A percentile compares a stretch with the other conserved stretches of the same genome.
Conservation (phyloP, 2,888 invertebrate species). For the Macropis europaea region DNA sequence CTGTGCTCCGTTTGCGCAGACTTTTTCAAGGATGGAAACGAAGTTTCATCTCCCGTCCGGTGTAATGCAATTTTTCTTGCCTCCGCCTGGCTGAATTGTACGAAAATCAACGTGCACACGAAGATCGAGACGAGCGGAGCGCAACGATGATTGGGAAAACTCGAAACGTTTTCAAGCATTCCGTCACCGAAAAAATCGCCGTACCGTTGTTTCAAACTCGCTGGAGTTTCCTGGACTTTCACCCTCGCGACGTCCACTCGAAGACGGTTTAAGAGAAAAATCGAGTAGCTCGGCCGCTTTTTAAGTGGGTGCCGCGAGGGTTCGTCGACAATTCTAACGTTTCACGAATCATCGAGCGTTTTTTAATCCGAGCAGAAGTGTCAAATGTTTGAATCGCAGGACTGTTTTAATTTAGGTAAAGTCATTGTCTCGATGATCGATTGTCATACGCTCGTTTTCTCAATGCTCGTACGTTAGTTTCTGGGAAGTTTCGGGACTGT, state of each 20-base stretch:
- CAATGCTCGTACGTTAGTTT: too few relatives aligned
- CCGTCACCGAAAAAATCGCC: background rate
- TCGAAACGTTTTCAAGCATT: background rate
- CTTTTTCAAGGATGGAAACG: conserved; percentile 25
- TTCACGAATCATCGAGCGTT: conserved; percentile 48
- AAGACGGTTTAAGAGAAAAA: conserved; percentile 49
- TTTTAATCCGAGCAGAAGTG: conserved; percentile 10
- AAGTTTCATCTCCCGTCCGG: conserved; percentile 14
- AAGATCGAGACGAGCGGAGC: background rate
- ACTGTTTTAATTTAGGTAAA: too few relatives aligned
- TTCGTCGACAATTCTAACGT: conserved; percentile 37
- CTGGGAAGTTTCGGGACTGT: too few relatives aligned
- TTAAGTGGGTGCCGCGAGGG: conserved; percentile 40
- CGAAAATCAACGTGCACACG: background rate
- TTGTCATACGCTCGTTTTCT: too few relatives aligned
- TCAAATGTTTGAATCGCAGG: too few relatives aligned
- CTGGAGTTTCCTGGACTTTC: background rate
- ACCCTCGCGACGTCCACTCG: conserved; percentile 42
- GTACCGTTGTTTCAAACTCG: conserved; percentile 1
- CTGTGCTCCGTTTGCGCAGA: conserved; percentile 15
- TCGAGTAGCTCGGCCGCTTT: conserved; percentile 18
- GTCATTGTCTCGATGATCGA: too few relatives aligned
- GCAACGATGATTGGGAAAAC: background rate
- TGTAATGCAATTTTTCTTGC: conserved; percentile 28
- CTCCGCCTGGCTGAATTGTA: background rate